Evolutionary conservation across 2,797 vertebrate species (phyloP), one percentile per base, ranked within the genome.

Genomic region (Coregonus suidteri): DNA sequence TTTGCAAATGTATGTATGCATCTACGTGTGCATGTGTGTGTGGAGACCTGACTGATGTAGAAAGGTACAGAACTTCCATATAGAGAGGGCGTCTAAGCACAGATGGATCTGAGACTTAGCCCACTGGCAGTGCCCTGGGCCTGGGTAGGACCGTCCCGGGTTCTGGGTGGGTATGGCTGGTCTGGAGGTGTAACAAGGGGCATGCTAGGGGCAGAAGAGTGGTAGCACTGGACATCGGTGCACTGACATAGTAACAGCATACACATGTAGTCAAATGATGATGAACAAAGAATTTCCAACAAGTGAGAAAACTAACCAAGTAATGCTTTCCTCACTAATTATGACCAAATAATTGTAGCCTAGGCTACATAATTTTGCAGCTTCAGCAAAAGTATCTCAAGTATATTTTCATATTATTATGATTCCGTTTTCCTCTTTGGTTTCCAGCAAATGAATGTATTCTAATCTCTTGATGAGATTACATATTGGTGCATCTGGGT

Each of bases 381-480:
- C 41, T 41, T 47, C 41, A 47, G 7, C 41, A 47, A 47, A 41
- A 47, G 9, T 13, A 47, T 47, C 41, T 13, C 35, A 47, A 2
- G 41, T 47, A 3, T 47, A 6, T 11, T 2, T 3, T 62, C 6
- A 3, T 62, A 7, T 59, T 7, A 59, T 20, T 20, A 62, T 3
- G 1, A 34, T 34, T 66, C 11, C 0, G 14, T 34, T 34, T 15
- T 4, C 11, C 25, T 34, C 11, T 66, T 31, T 34, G 25, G 30
- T 5, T 20, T 47, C 3, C 56, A 75, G 78, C 84, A 75, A 77
- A 65, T 85, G 80, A 18, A 73, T 79, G 83, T 81, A 88, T 90
- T 86, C 76, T 90, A 93, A 93, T 93, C 90, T 35, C 85, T 90
- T 92, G 85, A 93, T 88, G 85, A 91, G 91, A 93, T 93, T 92